Base-by-base conservation (phyloP, 2,113 vertebrate genomes). In the Tachysurus fulvidraco region DNA sequence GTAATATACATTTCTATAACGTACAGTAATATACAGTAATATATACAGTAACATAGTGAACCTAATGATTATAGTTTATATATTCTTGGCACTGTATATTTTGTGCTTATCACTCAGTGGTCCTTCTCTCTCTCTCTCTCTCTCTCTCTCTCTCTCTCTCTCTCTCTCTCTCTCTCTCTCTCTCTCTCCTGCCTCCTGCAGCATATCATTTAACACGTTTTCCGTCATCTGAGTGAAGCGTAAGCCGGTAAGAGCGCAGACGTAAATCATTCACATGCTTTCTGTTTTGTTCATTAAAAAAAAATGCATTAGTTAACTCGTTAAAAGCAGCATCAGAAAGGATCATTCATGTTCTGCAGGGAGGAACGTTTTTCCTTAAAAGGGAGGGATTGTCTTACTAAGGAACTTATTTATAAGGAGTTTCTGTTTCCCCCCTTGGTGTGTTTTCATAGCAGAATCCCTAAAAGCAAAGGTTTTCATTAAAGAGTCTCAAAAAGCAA, bases 201-300 rank as follows among this genome's bases (percentile, higher is more conserved):
- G 54, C 52, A 3, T 23, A 54, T 64, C 69, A 78, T 19, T 74
- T 44, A 30, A 82, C 19, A 14, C 36, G 36, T 41, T 41, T 59
- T 36, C 52, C 3, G 41, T 65, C 65, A 19, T 69, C n/a, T 28
- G 54, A 44, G 67, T 69, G 78, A n/a, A 86, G 84, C 21, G 86
- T 90, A 83, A 88, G 89, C 91, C 65, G 74, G 52, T 74, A 88
- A 83, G 81, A 83, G 78, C 85, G 79, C 74, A 88, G 77, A 88
- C 94, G 93, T 86, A 92, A 94, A 95, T 93, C 86, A 88, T 86
- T 83, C 92, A 94, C 94, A 95, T 95, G 95, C 95, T 92, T 92
- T 86, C 60, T 64, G 74, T 71, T 78, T 73, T 28, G 36, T 67
- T 85, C 71, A 8, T 74, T 71, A 2, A 14, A 50, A 93, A 87